Evolutionary conservation across 2,888 invertebrate species (phyloP).

Genomic region (Alviniconcha strummeri): DNA sequence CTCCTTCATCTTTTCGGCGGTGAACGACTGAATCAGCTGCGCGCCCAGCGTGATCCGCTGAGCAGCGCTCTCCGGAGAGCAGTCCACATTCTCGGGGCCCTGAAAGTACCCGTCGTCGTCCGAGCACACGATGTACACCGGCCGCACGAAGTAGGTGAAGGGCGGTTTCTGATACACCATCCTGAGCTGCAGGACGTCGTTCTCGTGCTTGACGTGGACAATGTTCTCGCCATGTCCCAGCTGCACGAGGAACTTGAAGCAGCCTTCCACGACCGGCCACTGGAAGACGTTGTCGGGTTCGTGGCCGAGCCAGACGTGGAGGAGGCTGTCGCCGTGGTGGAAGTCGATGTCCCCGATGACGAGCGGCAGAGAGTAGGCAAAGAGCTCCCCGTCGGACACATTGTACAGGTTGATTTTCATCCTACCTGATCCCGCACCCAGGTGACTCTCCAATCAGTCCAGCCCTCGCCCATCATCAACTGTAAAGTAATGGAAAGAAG

Average conservation of each 20-base stretch:
- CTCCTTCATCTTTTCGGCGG: slow-evolving; percentile 90
- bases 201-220: slow-evolving; percentile 77
- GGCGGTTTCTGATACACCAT: slow-evolving; percentile 55
- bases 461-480: slow-evolving; percentile 28
- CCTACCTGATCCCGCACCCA: neutral
- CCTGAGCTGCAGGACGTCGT: slow-evolving; percentile 56
- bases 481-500: neutral
- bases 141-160: slow-evolving; percentile 78
- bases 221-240: slow-evolving; percentile 80
- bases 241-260: slow-evolving; percentile 82
- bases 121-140: slow-evolving; percentile 88
- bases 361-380: slow-evolving; percentile 64
- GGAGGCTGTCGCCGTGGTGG: slow-evolving; percentile 55
- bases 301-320: slow-evolving; percentile 57
- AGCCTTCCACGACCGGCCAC: slow-evolving; percentile 81
- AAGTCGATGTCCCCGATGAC: slow-evolving; percentile 66
- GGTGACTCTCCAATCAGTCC: neutral
- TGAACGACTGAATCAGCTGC: slow-evolving; percentile 88
- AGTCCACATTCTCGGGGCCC: slow-evolving; percentile 80
- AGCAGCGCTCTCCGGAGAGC: slow-evolving; percentile 83
- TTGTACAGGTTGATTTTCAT: slow-evolving; percentile 65
- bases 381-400: slow-evolving; percentile 58
- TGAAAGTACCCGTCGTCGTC: slow-evolving; percentile 87
- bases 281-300: slow-evolving; percentile 41
- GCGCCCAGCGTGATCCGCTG: slow-evolving; percentile 84